phyloP scores from a whole-genome alignment of 2,888 invertebrate species.

The Cybosia mesomella region DNA sequence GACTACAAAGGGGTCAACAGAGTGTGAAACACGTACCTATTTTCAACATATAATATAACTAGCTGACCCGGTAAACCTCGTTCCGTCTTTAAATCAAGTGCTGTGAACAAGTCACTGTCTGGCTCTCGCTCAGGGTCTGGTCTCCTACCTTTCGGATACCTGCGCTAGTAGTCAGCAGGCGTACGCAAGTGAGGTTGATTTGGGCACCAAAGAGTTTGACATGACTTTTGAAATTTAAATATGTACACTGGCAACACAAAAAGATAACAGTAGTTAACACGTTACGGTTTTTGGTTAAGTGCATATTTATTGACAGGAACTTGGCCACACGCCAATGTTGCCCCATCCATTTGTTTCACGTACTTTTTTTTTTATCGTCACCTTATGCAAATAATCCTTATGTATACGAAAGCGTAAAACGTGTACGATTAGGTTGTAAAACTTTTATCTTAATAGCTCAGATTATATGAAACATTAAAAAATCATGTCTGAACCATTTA shows the following conservation, averaged over 20 bases:
- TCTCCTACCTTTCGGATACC: no score
- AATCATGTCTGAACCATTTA: slow-evolving; percentile 26
- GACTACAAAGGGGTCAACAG: slow-evolving; percentile 15
- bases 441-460: slow-evolving; percentile 5
- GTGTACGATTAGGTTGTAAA: background rate
- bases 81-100: no score
- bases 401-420: slow-evolving; percentile 2
- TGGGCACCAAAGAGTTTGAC: no score
- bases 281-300: slow-evolving; percentile 5
- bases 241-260: background rate
- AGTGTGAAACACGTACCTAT: slow-evolving; percentile 17
- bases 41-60: no score
- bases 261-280: background rate
- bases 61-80: no score
- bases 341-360: background rate
- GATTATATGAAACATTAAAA: background rate
- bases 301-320: slow-evolving; percentile 8
- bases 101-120: no score
- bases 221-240: no score
- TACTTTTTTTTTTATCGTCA: slow-evolving; percentile 9
- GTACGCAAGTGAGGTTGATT: no score
- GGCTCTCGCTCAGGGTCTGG: no score
- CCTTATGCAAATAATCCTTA: background rate
- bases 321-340: slow-evolving; percentile 11
- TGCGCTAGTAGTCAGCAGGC: no score